phyloP scores from a whole-genome alignment of 2,113 vertebrate species.

The Pantherophis guttatus region DNA sequence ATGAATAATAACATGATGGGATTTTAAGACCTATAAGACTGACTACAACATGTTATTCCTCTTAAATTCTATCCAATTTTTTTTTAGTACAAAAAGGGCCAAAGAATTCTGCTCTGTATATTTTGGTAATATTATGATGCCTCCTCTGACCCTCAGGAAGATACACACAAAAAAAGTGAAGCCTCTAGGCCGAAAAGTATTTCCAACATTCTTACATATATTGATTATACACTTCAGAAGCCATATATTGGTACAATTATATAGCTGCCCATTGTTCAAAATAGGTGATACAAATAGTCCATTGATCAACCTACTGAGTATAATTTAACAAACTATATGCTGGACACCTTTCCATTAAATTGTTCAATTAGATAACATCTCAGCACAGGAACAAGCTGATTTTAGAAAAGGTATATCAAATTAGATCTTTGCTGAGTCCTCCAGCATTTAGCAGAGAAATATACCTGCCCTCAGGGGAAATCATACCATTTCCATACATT shows the following conservation, averaged over 20 bases:
- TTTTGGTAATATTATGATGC: not conserved
- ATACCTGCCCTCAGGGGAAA: not conserved
- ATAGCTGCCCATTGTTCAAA: not conserved
- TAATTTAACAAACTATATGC: not conserved
- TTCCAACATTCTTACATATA: not conserved
- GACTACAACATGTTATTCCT: not conserved
- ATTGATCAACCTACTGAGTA: not conserved
- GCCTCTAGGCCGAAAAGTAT: not conserved
- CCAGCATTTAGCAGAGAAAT: not conserved
- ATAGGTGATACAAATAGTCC: not conserved
- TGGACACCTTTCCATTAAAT: not conserved
- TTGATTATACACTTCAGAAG: not conserved
- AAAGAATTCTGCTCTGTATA: not conserved
- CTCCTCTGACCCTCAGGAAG: not conserved
- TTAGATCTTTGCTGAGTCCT: not conserved
- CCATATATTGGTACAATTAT: not conserved
- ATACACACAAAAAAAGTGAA: not conserved
- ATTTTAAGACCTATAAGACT: not conserved
- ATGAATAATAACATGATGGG: not conserved
- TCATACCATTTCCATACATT: not conserved
- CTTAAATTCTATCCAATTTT: not conserved
- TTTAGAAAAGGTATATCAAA: not conserved
- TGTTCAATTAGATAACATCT: not conserved
- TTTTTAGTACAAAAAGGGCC: not conserved
- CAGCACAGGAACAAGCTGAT: not conserved